Evolutionary conservation across 2,888 invertebrate species (phyloP).

Genomic region (Agapostemon virescens): DNA sequence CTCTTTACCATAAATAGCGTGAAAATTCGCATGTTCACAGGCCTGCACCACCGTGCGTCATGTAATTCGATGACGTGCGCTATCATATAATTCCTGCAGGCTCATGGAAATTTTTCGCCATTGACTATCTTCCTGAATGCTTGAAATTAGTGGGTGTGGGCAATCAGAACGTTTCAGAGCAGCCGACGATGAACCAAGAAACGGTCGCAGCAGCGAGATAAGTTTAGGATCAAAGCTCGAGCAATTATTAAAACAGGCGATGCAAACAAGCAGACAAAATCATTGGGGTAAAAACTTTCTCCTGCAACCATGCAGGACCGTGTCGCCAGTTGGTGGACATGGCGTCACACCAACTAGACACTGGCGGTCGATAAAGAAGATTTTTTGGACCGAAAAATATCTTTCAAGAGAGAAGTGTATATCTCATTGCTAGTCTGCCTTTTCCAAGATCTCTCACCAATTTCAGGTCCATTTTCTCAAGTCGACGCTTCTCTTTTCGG

Average conservation of each 20-base stretch:
- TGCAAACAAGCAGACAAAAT: slow-evolving; percentile 15
- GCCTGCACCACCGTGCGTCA: too few relatives aligned
- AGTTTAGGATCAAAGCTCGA: slow-evolving; percentile 41
- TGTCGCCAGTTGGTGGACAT: slow-evolving; percentile 66
- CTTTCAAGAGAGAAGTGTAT: slow-evolving; percentile 50
- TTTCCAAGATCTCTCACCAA: slow-evolving; percentile 71
- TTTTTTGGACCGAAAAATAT: slow-evolving; percentile 72
- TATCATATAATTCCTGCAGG: slow-evolving; percentile 12
- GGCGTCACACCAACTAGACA: slow-evolving; percentile 53
- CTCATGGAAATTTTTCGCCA: slow-evolving; percentile 10
- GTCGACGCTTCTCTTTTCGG: slow-evolving; percentile 70
- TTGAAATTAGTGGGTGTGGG: slow-evolving; percentile 25
- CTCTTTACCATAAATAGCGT: neutral
- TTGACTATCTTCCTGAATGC: slow-evolving; percentile 24
- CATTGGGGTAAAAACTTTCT: slow-evolving; percentile 37
- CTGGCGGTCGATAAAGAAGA: slow-evolving; percentile 61
- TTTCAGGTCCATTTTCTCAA: slow-evolving; percentile 76
- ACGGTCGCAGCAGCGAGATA: slow-evolving; percentile 15
- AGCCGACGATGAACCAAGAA: slow-evolving; percentile 31
- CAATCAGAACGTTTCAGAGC: slow-evolving; percentile 15
- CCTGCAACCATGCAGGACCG: slow-evolving; percentile 43
- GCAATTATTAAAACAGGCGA: slow-evolving; percentile 43
- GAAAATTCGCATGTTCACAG: neutral
- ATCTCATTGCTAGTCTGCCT: slow-evolving; percentile 58
- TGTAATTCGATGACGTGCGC: neutral